Conservation (phyloP, 2,113 vertebrate genomes). For the Lepus timidus region DNA sequence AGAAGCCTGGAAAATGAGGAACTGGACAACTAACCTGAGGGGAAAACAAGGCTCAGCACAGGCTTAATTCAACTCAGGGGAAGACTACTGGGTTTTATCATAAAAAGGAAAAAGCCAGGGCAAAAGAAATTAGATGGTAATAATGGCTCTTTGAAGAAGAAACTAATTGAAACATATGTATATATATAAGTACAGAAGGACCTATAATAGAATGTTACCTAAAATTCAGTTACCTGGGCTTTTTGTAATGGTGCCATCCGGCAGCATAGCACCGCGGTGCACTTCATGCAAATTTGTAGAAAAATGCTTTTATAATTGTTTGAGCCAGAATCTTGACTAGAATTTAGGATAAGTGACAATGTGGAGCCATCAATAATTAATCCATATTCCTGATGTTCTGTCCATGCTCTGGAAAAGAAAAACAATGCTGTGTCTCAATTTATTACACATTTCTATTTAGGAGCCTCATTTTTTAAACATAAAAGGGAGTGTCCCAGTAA, state of each 20-base stretch:
- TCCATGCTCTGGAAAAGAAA: constrained; percentile 91
- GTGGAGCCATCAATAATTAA: constrained; percentile 97
- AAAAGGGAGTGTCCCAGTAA: neutral
- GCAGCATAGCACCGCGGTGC: constrained; percentile 96
- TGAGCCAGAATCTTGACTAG: constrained; percentile 90
- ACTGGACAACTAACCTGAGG: neutral
- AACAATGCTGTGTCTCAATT: neutral
- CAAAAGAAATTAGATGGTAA: neutral
- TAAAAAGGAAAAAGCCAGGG: neutral
- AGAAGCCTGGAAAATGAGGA: constrained; percentile 44
- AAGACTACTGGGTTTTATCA: constrained; percentile 14
- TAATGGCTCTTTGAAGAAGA: neutral
- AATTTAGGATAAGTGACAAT: constrained; percentile 94
- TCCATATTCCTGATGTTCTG: constrained; percentile 93
- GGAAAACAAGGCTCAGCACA: neutral
- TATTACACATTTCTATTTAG: constrained; percentile 23
- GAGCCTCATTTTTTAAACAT: neutral
- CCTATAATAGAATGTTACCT: neutral
- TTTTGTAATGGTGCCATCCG: constrained; percentile 99
- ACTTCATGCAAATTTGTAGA: constrained; percentile 97
- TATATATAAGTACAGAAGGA: neutral
- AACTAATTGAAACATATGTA: neutral
- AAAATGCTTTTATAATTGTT: constrained; percentile 96
- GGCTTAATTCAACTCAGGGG: neutral
- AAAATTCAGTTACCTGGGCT: constrained; percentile 92